These are phyloP conservation scores for Jacana jacana DNA, from an alignment of 2,113 vertebrate species.

Conservation along the genomic window DNA sequence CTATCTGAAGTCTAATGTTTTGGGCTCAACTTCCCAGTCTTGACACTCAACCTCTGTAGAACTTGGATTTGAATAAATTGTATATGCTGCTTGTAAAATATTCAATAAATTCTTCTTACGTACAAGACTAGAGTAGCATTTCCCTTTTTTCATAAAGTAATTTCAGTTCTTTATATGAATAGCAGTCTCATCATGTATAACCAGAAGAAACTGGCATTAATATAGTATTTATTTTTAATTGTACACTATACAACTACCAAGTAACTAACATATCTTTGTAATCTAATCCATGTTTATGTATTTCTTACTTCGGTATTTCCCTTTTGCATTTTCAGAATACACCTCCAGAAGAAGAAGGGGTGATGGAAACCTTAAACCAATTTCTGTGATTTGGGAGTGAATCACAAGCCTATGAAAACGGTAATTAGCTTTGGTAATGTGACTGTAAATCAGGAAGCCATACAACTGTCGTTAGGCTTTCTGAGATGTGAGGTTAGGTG, in stretches of 20 bases:
- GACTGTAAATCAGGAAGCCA: not conserved
- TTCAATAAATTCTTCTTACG: not conserved
- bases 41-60: not conserved
- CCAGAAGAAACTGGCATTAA: not conserved
- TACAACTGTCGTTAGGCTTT: not conserved
- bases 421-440: not conserved
- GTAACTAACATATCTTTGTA: not conserved
- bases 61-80: not conserved
- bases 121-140: not conserved
- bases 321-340: not conserved
- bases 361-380: not conserved
- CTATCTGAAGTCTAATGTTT: not conserved
- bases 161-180: not conserved
- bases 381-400: not conserved
- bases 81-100: not conserved
- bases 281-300: not conserved
- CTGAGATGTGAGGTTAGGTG: not conserved
- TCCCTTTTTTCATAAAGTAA: not conserved
- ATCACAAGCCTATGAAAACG: not conserved
- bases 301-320: not conserved
- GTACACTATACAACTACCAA: not conserved
- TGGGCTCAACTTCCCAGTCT: not conserved
- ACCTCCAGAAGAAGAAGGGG: not conserved
- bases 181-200: not conserved
- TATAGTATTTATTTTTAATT: not conserved